Base-by-base conservation (phyloP, 2,888 invertebrate species). In the Stenolophus ochropezus region DNA sequence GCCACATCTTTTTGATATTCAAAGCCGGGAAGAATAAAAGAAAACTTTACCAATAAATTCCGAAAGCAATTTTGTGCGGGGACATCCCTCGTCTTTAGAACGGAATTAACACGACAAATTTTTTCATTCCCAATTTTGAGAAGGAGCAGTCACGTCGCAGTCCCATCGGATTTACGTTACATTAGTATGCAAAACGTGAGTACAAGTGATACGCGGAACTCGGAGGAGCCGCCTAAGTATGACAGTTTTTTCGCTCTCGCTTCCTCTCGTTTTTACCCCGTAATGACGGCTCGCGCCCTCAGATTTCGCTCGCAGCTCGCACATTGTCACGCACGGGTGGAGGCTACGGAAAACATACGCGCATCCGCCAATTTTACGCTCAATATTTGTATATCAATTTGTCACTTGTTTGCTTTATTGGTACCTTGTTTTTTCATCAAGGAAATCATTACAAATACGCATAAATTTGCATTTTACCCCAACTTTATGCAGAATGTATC, bases 51-150 rank as follows among this genome's bases (percentile, higher is more conserved):
- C 61, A 61, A 77, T 77, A 61, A 77, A 77, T 77, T 61, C 42
- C 42, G 6, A 58, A 77, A 77, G 77, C 77, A 77, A 77, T 77
- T 77, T 47, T 58, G 61, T 21, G 14, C 61, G 33, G 47, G 47
- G 47, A 73, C 77, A 77, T 61, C 61, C 58, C 42, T 47, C 77
- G 77, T 61, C 77, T 77, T 77, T 77, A 77, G 77, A 47, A 77
- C 61, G 61, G 77, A 77, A 77, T 77, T 77, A 77, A 61, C 77
- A 77, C 77, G 77, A 77, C 77, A 77, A 61, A 77, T 77, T 77
- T 77, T 77, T 77, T 77, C 77, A 77, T 77, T 77, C 77, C 21
- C 61, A 77, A 77, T 77, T 77, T 77, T 77, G 18, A 61, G 23
- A 42, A 23, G 14, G 61, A 77, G 33, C 21, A 42, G 61, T 61